A percentile compares a stretch with the other conserved stretches of the same genome.
These are phyloP conservation scores for Sinopyrophorus schimmeli DNA, from an alignment of 2,888 invertebrate species.

Conservation along the genomic window DNA sequence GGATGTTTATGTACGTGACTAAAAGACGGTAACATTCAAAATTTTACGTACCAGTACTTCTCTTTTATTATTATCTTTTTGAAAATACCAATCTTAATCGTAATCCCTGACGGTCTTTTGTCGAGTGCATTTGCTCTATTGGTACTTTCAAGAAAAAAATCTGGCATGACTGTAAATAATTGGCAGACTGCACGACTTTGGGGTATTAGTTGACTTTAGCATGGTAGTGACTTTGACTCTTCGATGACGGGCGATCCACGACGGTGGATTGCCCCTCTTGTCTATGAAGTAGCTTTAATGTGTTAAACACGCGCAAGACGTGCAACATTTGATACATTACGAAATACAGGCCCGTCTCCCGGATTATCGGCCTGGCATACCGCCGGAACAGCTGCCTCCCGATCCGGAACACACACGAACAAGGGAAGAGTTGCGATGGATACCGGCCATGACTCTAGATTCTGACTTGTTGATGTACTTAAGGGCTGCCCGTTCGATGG, in stretches of 20 bases:
- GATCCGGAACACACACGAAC: conserved; percentile 61
- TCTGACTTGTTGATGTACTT: conserved; percentile 97
- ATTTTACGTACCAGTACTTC: conserved; percentile 22
- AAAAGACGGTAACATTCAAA: conserved; percentile 59
- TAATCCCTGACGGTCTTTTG: too few relatives aligned
- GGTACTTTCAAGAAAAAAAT: conserved; percentile 6
- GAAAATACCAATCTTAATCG: too few relatives aligned
- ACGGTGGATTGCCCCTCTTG: background rate
- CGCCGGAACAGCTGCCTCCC: conserved; percentile 57
- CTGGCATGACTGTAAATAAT: conserved; percentile 30
- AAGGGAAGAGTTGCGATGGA: conserved; percentile 91
- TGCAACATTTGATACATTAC: conserved; percentile 3
- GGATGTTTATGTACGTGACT: conserved; percentile 67
- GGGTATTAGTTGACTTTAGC: conserved; percentile 30
- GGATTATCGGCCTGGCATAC: conserved; percentile 58
- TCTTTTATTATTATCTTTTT: background rate
- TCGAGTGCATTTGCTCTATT: conserved; percentile 8
- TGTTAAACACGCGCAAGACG: background rate
- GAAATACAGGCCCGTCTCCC: conserved; percentile 52
- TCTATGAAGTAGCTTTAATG: conserved; percentile 3
- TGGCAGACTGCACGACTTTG: conserved; percentile 39
- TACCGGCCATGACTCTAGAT: conserved; percentile 90
- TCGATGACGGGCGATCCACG: too few relatives aligned
- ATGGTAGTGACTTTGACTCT: too few relatives aligned
- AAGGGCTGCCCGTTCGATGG: conserved; percentile 95